Base-by-base conservation (phyloP, 2,888 invertebrate species). In the Cyclophora albipunctata region DNA sequence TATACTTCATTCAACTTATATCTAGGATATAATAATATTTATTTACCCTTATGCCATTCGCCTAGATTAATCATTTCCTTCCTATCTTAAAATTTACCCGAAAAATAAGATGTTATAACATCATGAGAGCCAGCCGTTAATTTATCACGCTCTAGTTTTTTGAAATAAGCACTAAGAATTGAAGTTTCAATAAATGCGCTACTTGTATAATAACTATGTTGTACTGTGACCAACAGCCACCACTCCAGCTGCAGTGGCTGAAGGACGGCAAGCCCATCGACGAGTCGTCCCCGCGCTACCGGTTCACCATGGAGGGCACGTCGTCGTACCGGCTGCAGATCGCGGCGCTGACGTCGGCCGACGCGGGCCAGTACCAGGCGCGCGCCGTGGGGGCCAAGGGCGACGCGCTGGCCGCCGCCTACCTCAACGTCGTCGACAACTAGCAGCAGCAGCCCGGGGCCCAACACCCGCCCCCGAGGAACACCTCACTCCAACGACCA, bases 221-320 rank as follows among this genome's bases (percentile, higher is more conserved):
- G 20, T 20, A 20, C 20, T 20, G 20, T 20, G 20, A 20, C 20
- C 64, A 52, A 52, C 79, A 90, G 72, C 89, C 91, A 71, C 91
- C 92, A 64, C 86, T 93, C 63, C 92, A 92, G 76, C 88, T 93
- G 50, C 91, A 90, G 63, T 98, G 98, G 98, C 89, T 95, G 72
- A 98, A 98, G 89, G 97, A 98, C 89, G 96, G 96, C 68, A 95
- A 95, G 74, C 92, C 93, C 50, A 92, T 98, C 64, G 95, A 96
- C 75, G 96, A 97, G 75, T 90, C 90, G 34, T 90, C 91, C 46
- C 87, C 93, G 53, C 92, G 94, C 74, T 95, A 94, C 80, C 93
- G 93, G 72, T 95, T 96, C 84, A 94, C 93, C 54, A 93, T 94
- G 80, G 95, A 96, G 73, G 94, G 93, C 63, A 93, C 93, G 64